Percentiles rank a stretch among this genome's conserved stretches.
These are phyloP conservation scores for Sinotaia quadrata DNA, from an alignment of 2,888 invertebrate species.

Conservation along the genomic window DNA sequence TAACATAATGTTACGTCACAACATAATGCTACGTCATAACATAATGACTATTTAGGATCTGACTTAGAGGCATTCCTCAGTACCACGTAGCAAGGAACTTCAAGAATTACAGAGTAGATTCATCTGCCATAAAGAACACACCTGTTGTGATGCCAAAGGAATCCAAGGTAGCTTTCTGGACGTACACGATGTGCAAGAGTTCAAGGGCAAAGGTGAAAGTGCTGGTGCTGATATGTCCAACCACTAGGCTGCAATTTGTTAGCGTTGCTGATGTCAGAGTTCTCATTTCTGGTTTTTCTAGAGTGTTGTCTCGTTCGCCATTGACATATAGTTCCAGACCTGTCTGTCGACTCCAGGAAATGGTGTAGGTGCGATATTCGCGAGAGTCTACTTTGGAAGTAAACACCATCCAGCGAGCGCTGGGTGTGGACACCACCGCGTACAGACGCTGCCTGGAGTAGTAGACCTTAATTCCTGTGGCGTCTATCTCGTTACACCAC, in stretches of 20 bases:
- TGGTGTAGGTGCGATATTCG: slow-evolving; percentile 26
- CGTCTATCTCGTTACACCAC: slow-evolving; percentile 38
- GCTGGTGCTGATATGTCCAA: slow-evolving; percentile 19
- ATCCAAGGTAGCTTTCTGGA: slow-evolving; percentile 30
- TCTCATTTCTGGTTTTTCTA: slow-evolving; percentile 21
- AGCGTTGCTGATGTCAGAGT: neutral
- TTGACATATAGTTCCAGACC: slow-evolving; percentile 33
- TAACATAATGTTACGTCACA: too few relatives aligned
- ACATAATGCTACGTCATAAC: too few relatives aligned
- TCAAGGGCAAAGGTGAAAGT: slow-evolving; percentile 33
- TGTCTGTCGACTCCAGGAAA: slow-evolving; percentile 39
- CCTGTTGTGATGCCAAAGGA: slow-evolving; percentile 34
- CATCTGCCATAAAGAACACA: slow-evolving; percentile 18
- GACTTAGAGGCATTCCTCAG: too few relatives aligned
- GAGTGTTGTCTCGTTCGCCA: neutral
- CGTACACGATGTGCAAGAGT: slow-evolving; percentile 35
- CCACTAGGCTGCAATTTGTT: slow-evolving; percentile 16
- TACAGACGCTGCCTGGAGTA: slow-evolving; percentile 39
- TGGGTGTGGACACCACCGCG: slow-evolving; percentile 39
- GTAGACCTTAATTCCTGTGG: slow-evolving; percentile 42
- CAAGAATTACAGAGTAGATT: too few relatives aligned
- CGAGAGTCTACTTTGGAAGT: slow-evolving; percentile 25
- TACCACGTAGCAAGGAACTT: too few relatives aligned
- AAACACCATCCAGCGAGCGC: slow-evolving; percentile 41
- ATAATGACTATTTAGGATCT: too few relatives aligned